phyloP scores from a whole-genome alignment of 2,888 invertebrate genomes.

The Chrysodeixis includens region DNA sequence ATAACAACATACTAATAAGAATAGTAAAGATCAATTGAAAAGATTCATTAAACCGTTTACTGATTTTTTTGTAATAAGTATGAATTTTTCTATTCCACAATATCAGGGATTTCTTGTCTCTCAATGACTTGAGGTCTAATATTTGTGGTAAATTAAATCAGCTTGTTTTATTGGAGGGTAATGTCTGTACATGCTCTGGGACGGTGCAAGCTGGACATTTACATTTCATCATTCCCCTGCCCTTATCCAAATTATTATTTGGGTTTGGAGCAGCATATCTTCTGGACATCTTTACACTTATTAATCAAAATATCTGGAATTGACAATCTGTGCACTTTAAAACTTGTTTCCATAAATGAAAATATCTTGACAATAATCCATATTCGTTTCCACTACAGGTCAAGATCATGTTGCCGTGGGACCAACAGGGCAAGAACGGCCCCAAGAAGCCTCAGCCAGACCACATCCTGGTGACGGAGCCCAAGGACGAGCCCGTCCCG shows the following conservation, averaged over 20 bases:
- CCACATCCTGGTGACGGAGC: constrained; percentile 98
- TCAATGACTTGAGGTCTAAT: constrained; percentile 80
- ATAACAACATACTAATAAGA: no score
- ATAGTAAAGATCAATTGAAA: no score
- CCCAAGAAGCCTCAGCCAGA: constrained; percentile 99
- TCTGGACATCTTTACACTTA: no score
- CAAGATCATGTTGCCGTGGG: constrained; percentile 99
- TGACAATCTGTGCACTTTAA: no score
- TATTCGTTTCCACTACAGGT: constrained; percentile 90
- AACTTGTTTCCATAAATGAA: no score
- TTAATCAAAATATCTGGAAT: no score
- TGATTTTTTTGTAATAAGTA: no score
- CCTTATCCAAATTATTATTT: no score
- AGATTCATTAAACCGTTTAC: no score
- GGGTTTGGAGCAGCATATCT: no score
- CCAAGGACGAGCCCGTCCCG: constrained; percentile 97
- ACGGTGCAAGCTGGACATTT: constrained; percentile 81
- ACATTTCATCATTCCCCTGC: no score
- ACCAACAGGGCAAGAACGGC: constrained; percentile 98
- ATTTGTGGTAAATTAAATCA: constrained; percentile 80
- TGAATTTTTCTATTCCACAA: constrained; percentile 67
- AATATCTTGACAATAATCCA: neutral
- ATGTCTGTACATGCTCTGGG: constrained; percentile 80
- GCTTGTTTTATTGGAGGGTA: constrained; percentile 85
- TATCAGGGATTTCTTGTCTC: constrained; percentile 81